phyloP scores from a whole-genome alignment of 2,888 invertebrate species.

The Scrobipalpa costella region DNA sequence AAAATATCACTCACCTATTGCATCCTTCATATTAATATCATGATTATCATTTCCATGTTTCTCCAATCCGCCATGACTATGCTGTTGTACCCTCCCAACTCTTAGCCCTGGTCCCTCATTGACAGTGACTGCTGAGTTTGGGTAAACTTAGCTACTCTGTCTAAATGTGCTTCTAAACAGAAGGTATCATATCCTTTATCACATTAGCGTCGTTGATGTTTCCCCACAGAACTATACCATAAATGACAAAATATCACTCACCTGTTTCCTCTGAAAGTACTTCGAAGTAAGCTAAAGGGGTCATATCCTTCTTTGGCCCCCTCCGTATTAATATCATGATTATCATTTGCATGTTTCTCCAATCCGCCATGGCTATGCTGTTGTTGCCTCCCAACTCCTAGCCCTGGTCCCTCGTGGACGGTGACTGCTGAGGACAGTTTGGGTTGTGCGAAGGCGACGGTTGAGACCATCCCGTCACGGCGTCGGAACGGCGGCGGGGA shows the following conservation, averaged over 20 bases:
- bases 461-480: slow-evolving; percentile 50
- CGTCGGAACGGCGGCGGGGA: slow-evolving; percentile 43
- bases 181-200: too few relatives aligned
- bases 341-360: not conserved
- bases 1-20: not conserved
- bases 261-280: slow-evolving; percentile 56
- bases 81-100: not conserved
- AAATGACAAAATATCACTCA: not conserved
- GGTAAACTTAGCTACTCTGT: too few relatives aligned
- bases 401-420: slow-evolving; percentile 26
- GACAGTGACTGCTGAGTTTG: slow-evolving; percentile 47
- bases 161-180: too few relatives aligned
- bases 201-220: too few relatives aligned
- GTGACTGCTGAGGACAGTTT: slow-evolving; percentile 49
- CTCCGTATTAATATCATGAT: not conserved
- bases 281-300: slow-evolving; percentile 63
- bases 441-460: slow-evolving; percentile 45
- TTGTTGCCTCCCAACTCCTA: not conserved
- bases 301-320: slow-evolving; percentile 56
- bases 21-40: not conserved
- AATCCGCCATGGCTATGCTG: not conserved
- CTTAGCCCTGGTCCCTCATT: not conserved
- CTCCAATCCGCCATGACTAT: not conserved
- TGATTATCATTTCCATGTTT: not conserved
- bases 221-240: too few relatives aligned